These are phyloP conservation scores for Enteromius afrohamiltoni DNA, from an alignment of 2,797 vertebrate species.

Conservation along the genomic window DNA sequence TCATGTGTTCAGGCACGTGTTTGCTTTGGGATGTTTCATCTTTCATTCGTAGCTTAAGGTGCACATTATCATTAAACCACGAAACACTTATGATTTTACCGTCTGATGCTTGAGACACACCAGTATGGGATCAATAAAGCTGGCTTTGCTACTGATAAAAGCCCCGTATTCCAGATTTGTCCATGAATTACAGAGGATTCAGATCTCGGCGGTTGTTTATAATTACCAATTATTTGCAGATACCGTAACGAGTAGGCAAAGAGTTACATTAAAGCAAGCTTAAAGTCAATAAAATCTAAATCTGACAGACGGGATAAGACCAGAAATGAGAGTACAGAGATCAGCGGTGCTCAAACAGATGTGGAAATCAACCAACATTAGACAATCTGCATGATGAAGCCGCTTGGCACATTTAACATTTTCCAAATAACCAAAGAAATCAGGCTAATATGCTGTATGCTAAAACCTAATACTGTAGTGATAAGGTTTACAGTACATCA, in stretches of 20 bases:
- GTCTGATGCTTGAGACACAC: neutral
- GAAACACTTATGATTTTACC: neutral
- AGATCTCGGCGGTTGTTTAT: neutral
- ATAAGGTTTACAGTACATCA: neutral
- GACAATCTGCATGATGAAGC: neutral
- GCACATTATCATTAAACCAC: neutral
- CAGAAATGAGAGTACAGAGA: neutral
- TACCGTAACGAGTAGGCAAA: neutral
- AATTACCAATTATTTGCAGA: conserved; percentile 6
- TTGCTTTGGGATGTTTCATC: neutral
- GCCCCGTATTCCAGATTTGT: neutral
- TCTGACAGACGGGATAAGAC: neutral
- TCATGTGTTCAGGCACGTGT: neutral
- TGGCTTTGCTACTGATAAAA: neutral
- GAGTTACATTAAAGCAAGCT: neutral
- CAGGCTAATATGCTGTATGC: neutral
- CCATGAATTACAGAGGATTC: conserved; percentile 4
- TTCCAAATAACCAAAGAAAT: neutral
- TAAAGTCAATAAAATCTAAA: neutral
- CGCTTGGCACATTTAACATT: neutral
- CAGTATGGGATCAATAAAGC: neutral
- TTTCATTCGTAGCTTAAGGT: neutral
- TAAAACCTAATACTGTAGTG: neutral
- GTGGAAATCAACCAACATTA: neutral
- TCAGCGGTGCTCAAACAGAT: neutral